Base-by-base conservation (phyloP, 2,888 invertebrate genomes). In the Limenitis arthemis region DNA sequence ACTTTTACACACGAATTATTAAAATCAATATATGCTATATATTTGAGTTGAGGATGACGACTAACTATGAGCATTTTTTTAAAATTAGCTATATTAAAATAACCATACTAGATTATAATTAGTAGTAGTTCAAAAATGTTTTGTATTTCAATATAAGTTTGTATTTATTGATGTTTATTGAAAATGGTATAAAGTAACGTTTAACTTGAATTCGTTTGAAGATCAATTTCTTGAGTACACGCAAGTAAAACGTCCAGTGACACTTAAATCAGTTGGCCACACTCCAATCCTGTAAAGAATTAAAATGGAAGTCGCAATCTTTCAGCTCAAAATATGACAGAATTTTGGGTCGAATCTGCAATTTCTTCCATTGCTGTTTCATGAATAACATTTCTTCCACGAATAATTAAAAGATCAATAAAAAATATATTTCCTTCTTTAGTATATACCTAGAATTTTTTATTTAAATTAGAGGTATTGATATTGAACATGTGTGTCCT, bases 51-150 rank as follows among this genome's bases (percentile, higher is more conserved):
- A 20, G 4, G 20, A 20, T 20, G 20, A 20, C 20, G 20, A 20
- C 20, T 20, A n/a, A n/a, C n/a, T n/a, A n/a, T n/a, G n/a, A n/a
- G n/a, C n/a, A n/a, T n/a, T n/a, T n/a, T n/a, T n/a, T n/a, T n/a
- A n/a, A n/a, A n/a, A n/a, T n/a, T n/a, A n/a, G n/a, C n/a, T n/a
- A 20, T 4, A 20, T 3, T 20, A 20, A 20, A 20, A 20, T 20
- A 20, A 20, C 20, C 1, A 20, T 20, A 20, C 20, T 1, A 3
- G 20, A 28, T 11, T 8, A 46, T 20, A 6, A 36, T 54, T 58
- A 36, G 44, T 54, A 53, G 56, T 56, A 56, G 56, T 59, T 58
- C 39, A 28, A 59, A 53, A 47, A 54, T 48, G 38, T 36, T 42
- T 46, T 53, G 51, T 54, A 48, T 53, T 49, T 56, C 43, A 56